phyloP scores from a whole-genome alignment of 2,888 invertebrate species.

The Acanthococcus lagerstroemiae region DNA sequence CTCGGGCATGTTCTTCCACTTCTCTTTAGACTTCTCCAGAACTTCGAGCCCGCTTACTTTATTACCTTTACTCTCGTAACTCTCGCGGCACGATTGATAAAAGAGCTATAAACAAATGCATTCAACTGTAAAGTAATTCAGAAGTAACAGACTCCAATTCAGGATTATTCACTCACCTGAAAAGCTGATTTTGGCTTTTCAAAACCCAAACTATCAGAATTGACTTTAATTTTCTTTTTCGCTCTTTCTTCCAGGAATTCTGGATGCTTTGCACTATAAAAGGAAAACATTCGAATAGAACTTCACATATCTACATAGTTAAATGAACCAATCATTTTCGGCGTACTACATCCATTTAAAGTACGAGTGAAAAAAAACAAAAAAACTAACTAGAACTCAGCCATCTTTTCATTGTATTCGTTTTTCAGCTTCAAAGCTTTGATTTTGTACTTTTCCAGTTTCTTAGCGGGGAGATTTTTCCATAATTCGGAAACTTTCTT shows the following conservation, averaged over 20 bases:
- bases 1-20: conserved; percentile 31
- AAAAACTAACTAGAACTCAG: conserved; percentile 2
- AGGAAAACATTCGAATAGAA: background rate
- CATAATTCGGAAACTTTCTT: conserved; percentile 12
- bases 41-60: background rate
- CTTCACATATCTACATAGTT: no score
- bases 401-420: conserved; percentile 11
- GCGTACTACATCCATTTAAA: background rate
- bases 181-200: conserved; percentile 21
- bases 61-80: background rate
- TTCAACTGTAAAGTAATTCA: background rate
- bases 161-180: conserved; percentile 5
- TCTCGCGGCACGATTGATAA: background rate
- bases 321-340: no score
- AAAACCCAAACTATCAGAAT: conserved; percentile 12
- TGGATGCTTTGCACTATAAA: background rate
- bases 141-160: background rate
- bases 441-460: conserved; percentile 5
- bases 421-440: conserved; percentile 2
- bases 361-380: background rate
- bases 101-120: background rate
- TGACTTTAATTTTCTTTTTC: conserved; percentile 3
- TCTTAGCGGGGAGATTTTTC: conserved; percentile 1
- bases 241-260: conserved; percentile 8
- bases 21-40: conserved; percentile 20